phyloP scores from a whole-genome alignment of 2,113 vertebrate species.

The Phoenicopterus ruber region DNA sequence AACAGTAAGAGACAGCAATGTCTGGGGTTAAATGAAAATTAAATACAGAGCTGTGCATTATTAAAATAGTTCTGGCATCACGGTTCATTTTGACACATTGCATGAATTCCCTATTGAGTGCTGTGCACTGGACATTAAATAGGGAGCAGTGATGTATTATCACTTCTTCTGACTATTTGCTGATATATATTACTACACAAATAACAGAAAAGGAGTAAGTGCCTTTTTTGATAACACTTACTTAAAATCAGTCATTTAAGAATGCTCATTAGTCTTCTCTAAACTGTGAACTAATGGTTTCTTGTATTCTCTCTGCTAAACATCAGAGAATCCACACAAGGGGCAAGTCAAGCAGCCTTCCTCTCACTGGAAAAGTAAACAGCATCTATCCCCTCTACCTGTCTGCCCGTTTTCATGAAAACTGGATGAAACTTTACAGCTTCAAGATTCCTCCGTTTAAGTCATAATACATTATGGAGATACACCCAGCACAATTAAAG shows the following conservation, averaged over 20 bases:
- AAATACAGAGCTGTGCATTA: neutral
- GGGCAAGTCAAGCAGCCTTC: neutral
- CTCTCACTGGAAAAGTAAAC: neutral
- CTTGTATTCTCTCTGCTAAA: neutral
- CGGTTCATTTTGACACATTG: neutral
- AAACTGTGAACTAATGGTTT: neutral
- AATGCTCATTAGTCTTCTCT: neutral
- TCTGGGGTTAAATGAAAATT: neutral
- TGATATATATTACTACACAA: neutral
- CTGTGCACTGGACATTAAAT: neutral
- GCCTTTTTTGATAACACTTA: neutral
- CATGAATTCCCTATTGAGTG: neutral
- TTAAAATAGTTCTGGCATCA: neutral
- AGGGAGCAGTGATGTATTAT: neutral
- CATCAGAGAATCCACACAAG: neutral
- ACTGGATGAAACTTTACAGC: neutral
- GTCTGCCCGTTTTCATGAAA: neutral
- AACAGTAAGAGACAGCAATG: neutral
- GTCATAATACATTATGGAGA: neutral
- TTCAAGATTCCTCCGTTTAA: neutral
- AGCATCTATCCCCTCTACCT: neutral
- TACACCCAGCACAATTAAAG: neutral
- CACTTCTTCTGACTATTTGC: neutral
- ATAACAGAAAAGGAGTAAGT: neutral
- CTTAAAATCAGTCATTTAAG: neutral